Conservation (phyloP, 2,113 vertebrate genomes). For the Melanocharis versteri region DNA sequence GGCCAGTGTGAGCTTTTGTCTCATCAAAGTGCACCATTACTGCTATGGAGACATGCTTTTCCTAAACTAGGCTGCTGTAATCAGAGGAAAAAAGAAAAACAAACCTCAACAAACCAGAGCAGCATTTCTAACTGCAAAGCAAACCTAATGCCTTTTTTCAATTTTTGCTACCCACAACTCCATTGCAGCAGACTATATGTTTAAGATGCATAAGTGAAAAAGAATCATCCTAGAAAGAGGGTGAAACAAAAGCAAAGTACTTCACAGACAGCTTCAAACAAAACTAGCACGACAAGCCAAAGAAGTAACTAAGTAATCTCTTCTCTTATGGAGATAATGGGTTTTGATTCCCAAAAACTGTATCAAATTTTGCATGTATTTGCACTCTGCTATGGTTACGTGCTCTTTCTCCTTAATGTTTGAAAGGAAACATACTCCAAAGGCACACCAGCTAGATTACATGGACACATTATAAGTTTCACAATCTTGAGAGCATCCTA, state of each 20-base stretch:
- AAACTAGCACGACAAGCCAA: neutral
- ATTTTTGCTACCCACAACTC: neutral
- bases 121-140: neutral
- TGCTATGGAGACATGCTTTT: neutral
- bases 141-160: neutral
- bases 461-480: conserved; percentile 1
- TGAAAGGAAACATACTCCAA: conserved; percentile 40
- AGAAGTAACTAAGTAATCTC: conserved; percentile 31
- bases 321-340: conserved; percentile 20
- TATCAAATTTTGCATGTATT: conserved; percentile 33
- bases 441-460: conserved; percentile 23
- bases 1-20: neutral
- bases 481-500: conserved; percentile 2
- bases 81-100: neutral
- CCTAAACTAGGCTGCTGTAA: neutral
- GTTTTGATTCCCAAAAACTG: conserved; percentile 40
- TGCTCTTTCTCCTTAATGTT: neutral
- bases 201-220: neutral
- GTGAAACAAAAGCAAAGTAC: neutral
- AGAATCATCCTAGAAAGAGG: neutral
- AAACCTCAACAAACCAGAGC: neutral
- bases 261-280: neutral
- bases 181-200: neutral
- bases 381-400: conserved; percentile 8
- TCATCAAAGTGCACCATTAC: neutral